phyloP scores from a whole-genome alignment of 37 sponge, comb jelly and placozoan genomes.

The Hexactinellida sp. region DNA sequence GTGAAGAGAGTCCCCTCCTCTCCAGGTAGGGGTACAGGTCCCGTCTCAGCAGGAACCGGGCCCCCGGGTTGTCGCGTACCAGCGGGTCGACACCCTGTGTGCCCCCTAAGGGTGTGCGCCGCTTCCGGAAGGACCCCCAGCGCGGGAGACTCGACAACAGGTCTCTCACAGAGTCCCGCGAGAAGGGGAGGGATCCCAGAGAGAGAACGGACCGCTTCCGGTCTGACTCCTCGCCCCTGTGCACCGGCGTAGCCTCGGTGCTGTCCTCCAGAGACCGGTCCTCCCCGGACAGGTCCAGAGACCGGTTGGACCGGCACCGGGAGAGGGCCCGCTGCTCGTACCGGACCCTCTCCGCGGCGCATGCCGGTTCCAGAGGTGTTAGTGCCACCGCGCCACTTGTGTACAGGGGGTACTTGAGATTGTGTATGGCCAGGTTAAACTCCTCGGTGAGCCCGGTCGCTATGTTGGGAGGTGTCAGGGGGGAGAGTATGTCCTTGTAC shows the following conservation, averaged over 20 bases:
- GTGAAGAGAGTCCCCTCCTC: background rate
- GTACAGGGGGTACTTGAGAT: conserved; percentile 6
- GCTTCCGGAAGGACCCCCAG: background rate
- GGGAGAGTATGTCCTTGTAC: background rate
- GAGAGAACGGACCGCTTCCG: background rate
- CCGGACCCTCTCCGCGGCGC: background rate
- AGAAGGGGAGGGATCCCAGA: background rate
- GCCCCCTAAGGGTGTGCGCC: background rate
- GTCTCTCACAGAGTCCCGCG: background rate
- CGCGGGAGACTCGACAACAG: background rate
- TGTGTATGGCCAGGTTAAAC: background rate
- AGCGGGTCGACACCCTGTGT: background rate
- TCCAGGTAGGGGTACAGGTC: conserved; percentile 53
- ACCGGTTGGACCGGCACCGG: background rate
- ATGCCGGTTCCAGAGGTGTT: background rate
- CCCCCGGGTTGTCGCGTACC: conserved; percentile 34
- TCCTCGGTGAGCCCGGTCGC: background rate
- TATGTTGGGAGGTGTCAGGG: background rate
- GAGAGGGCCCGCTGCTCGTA: background rate
- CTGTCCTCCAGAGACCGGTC: background rate
- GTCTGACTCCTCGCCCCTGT: background rate
- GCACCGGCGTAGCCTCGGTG: background rate
- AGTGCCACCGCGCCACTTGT: background rate
- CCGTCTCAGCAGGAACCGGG: conserved; percentile 47
- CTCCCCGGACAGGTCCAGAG: background rate